Percentiles rank a stretch among this genome's conserved stretches.
phyloP scores from a whole-genome alignment of 1,140 invertebrate species.

The Pachypsylla venusta region DNA sequence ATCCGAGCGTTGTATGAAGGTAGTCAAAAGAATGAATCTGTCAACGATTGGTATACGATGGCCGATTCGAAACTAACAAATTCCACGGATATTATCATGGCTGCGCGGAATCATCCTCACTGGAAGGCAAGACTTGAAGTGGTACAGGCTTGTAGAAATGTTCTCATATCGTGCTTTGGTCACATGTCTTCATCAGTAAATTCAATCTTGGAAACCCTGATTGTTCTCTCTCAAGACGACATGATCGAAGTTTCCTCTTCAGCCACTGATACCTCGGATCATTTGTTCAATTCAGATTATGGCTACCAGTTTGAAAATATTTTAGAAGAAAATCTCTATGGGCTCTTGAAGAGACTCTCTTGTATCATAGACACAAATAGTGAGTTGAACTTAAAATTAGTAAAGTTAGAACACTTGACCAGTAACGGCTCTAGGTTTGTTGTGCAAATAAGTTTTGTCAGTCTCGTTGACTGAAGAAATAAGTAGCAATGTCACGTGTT shows the following conservation, averaged over 20 bases:
- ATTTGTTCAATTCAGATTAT: slow-evolving; percentile 12
- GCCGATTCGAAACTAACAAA: slow-evolving; percentile 6
- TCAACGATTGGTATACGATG: slow-evolving; percentile 11
- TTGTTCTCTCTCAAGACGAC: slow-evolving; percentile 21
- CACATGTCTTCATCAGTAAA: slow-evolving; percentile 18
- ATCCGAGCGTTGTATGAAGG: background rate
- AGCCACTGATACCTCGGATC: slow-evolving; percentile 5
- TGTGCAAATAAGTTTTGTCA: no score
- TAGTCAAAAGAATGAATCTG: background rate
- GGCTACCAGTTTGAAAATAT: slow-evolving; percentile 12
- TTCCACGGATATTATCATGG: background rate
- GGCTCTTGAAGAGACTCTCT: slow-evolving; percentile 10
- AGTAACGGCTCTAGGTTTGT: no score
- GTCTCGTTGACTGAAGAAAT: no score
- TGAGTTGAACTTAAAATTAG: no score
- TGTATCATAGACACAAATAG: slow-evolving; percentile 7
- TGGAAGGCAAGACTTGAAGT: slow-evolving; percentile 16
- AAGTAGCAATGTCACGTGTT: no score
- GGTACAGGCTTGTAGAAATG: background rate
- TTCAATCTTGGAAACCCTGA: slow-evolving; percentile 18
- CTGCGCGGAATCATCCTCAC: slow-evolving; percentile 13
- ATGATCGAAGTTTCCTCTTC: slow-evolving; percentile 12
- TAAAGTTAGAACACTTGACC: no score
- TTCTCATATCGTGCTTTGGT: slow-evolving; percentile 14
- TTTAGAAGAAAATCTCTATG: slow-evolving; percentile 17